Evolutionary conservation across 2,888 invertebrate genomes (phyloP), one percentile per base, ranked within the genome.

Genomic region (Drosophila silvestris): DNA sequence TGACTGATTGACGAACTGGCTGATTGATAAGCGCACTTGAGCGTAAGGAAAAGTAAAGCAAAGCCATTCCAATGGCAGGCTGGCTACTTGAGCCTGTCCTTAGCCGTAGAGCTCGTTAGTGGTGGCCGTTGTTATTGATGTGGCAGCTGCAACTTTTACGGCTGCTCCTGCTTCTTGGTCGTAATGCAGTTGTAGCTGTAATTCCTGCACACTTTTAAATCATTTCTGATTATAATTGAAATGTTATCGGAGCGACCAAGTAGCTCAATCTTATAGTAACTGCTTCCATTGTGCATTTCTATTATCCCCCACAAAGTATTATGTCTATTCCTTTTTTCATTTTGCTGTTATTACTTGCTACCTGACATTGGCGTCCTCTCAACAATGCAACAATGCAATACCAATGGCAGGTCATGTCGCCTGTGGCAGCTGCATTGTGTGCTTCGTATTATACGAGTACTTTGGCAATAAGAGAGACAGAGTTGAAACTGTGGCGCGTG

Each of bases 171-270:
- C 53, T 3, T 7, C 39, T 9, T 9, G n/a, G n/a, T 16, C 50
- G 59, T 77, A 59, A 51, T 69, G 33, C 62, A 19, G 60, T 35
- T 33, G 47, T 14, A 41, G 30, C 28, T 26, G 26, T 9, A 41
- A 59, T 32, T 51, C 37, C 22, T 12, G 22, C 61, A 73, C 85
- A 84, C 84, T 87, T 66, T 74, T 67, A 82, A 87, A 79, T 82
- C 82, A 82, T 85, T 78, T 82, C 82, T 16, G 71, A 82, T 82
- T 82, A 79, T 82, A 72, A 74, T 74, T 76, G 50, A 54, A 44
- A 50, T 51, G 58, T 39, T 16, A 28, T 19, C 12, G 26, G 9
- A 26, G 7, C 37, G 19, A 22, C 69, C 35, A 44, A 59, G 52
- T 52, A 39, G 44, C 70, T 58, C 22, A 28, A 10, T 39, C 19